Percentiles rank a stretch among this genome's conserved stretches.
phyloP scores from a whole-genome alignment of 2,888 invertebrate species.

The Cheilosia grossa region DNA sequence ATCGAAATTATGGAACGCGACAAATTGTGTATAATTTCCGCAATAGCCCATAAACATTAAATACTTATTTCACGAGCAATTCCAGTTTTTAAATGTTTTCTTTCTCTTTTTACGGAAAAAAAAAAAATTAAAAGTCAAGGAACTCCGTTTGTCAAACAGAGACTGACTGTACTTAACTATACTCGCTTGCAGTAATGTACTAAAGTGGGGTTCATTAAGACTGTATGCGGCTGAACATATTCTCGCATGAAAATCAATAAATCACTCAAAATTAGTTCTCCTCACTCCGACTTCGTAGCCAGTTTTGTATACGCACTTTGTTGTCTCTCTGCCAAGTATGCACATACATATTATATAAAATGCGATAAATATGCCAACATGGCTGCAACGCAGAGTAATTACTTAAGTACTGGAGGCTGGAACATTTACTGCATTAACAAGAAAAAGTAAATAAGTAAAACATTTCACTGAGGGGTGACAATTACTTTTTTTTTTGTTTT shows the following conservation, averaged over 20 bases:
- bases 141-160: conserved; percentile 67
- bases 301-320: conserved; percentile 28
- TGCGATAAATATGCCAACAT: background rate
- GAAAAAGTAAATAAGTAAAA: conserved; percentile 25
- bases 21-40: conserved; percentile 63
- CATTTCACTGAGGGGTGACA: conserved; percentile 27
- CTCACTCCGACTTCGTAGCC: conserved; percentile 10
- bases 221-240: background rate
- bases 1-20: conserved; percentile 45
- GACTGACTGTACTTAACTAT: conserved; percentile 44
- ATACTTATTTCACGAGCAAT: conserved; percentile 9
- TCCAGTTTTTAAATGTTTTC: conserved; percentile 10
- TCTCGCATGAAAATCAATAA: conserved; percentile 52
- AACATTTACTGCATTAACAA: conserved; percentile 52
- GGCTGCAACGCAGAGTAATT: conserved; percentile 30
- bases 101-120: conserved; percentile 39
- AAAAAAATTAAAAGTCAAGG: conserved; percentile 65
- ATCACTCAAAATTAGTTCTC: conserved; percentile 50
- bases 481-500: background rate
- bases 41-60: conserved; percentile 45
- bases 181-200: background rate
- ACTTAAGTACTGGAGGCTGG: conserved; percentile 55
- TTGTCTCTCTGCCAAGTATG: background rate
- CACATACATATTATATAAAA: conserved; percentile 1
- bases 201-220: conserved; percentile 49